Evolutionary conservation across 35 echinoderm and acorn worm species (phyloP), one percentile per base, ranked within the genome.

Genomic region (Heliocidaris erythrogramma): DNA sequence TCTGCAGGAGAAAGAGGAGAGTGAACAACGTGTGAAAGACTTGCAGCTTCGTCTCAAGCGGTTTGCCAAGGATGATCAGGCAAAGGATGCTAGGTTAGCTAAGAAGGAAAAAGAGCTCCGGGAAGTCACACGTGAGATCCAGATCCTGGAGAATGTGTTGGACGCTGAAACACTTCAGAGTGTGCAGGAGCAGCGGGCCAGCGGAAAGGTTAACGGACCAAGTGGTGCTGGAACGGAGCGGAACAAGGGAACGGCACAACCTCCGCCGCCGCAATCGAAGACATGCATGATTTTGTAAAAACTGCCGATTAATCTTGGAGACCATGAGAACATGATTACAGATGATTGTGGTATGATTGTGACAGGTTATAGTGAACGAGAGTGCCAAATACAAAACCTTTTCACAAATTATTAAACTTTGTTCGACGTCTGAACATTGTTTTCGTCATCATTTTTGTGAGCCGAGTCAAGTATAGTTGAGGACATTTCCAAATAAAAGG

Each of bases 41-140:
- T 85, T 99, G 59, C 98, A 99, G 85, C 90, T 99, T 59, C 92
- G 98, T 32, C 90, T 99, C 49, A 99, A 99, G 92, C 93, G 98
- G 9, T 99, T 99, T 60, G 96, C 94, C 47, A 99, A 99, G 78
- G 98, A 99, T 89, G 98, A 99, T 65, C 96, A 97, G 94, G 96
- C 97, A 2, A 99, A 99, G 59, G 98, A 99, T 60, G 97, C 97
- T 30, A 85, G 98, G 48, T 95, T 99, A 27, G 94, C 93, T 14
- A 97, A 95, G 84, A 90, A 96, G 94, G 98, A 99, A 61, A 84
- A 21, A 21, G 98, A 99, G 47, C 94, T 99, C 21, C 94, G 97
- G 2, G 98, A 99, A 31, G 94, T 99, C n/a, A 97, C 97, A 27
- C 94, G 92, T 10, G 93, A 97, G 52, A 96, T 97, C 5, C 94